Evolutionary conservation across 2,113 vertebrate genomes (phyloP), one percentile per base, ranked within the genome.

Genomic region (Origma solitaria): DNA sequence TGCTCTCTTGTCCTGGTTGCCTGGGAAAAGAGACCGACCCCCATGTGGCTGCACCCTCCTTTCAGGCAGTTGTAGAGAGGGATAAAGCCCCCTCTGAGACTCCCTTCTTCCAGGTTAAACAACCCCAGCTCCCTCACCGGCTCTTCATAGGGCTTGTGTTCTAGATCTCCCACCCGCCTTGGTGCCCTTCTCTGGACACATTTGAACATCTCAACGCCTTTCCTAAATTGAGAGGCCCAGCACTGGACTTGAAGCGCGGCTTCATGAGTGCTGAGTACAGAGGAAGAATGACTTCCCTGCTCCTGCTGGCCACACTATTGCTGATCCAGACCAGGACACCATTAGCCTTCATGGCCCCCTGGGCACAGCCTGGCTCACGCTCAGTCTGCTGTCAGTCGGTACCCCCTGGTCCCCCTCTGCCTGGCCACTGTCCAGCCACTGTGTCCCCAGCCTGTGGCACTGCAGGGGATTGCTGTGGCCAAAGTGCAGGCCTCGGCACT

Each of bases 181-280:
- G 25, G 3, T 44, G 47, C 56, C 16, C 20, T 35, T 3, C 56
- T 5, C 38, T 44, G 66, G 25, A 25, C 2, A 2, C 1, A 1
- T 15, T 15, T 1, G 2, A 70, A 31, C 25, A 30, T 5, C 31
- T 42, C 20, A 20, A 7, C 15, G 3, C 10, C 24, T 20, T 51
- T 3, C 45, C 16, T 31, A 37, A 83, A 53, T 2, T 61, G 6
- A 20, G 47, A 31, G 13, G 25, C 25, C 19, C 31, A 31, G 16
- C 44, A 6, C 11, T 25, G 66, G 0, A 62, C 2, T 37, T 1
- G 0, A 53, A 13, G 2, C 13, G 17, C 3, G 3, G 13, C 27
- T 38, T 37, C 68, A 25, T 0, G 25, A 25, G 13, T 44, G 66
- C 27, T 5, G 3, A 83, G 66, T 0, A 20, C 31, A 51, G 12